Evolutionary conservation across 2,797 vertebrate genomes (phyloP).

Genomic region (Natrix natrix): DNA sequence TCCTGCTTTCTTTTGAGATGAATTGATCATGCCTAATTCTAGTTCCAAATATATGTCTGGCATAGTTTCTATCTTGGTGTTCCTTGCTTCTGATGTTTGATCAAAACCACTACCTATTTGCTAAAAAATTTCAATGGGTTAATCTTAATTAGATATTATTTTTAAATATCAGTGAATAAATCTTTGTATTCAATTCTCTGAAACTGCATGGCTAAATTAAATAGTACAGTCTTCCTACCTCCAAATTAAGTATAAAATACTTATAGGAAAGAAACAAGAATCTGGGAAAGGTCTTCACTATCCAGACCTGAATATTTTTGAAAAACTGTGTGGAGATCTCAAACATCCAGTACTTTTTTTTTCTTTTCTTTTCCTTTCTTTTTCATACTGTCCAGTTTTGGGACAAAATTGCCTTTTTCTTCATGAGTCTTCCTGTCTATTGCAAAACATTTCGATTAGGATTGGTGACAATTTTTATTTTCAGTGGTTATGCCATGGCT

Average conservation of each 20-base stretch:
- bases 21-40: background rate
- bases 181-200: background rate
- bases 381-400: background rate
- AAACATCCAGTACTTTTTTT: background rate
- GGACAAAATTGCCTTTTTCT: background rate
- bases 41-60: background rate
- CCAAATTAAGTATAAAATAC: background rate
- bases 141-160: background rate
- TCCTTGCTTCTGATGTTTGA: background rate
- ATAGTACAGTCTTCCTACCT: background rate
- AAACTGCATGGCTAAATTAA: background rate
- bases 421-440: background rate
- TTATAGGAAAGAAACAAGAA: background rate
- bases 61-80: background rate
- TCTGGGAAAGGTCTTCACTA: background rate
- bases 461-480: background rate
- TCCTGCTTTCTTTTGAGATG: background rate
- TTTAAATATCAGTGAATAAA: background rate
- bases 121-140: background rate
- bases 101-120: background rate
- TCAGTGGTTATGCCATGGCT: background rate
- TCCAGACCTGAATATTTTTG: background rate
- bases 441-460: background rate
- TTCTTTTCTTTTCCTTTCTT: background rate
- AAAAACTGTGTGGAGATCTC: background rate